phyloP scores from a whole-genome alignment of 2,888 invertebrate genomes.

The Eucriotettix oculatus region DNA sequence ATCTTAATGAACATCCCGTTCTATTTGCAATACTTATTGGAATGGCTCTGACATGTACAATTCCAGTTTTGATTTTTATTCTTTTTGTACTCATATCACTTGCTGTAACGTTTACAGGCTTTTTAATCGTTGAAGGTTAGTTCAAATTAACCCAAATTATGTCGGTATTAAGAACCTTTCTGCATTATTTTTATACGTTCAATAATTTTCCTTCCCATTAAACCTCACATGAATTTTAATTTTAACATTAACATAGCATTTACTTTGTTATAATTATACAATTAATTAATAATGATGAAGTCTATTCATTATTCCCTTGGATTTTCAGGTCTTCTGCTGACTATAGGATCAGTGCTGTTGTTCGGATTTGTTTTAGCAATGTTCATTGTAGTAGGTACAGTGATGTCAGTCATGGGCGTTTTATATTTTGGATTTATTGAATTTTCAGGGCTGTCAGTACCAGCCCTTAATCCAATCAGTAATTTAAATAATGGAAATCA shows the following conservation, averaged over 20 bases:
- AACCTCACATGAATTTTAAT: no score
- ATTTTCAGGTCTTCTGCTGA: background rate
- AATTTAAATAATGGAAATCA: no score
- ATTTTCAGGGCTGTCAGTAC: background rate
- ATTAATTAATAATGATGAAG: no score
- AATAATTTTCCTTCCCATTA: no score
- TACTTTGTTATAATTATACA: no score
- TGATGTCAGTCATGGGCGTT: background rate
- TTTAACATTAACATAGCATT: no score
- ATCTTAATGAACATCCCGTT: background rate
- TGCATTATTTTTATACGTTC: no score
- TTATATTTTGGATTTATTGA: background rate
- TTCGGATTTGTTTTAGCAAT: background rate
- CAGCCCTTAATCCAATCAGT: no score
- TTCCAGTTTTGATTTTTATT: background rate
- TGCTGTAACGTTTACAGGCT: background rate
- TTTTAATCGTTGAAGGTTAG: background rate
- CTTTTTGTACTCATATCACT: background rate
- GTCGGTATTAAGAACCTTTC: no score
- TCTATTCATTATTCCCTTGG: no score
- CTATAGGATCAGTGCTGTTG: background rate
- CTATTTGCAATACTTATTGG: background rate
- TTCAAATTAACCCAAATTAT: no score
- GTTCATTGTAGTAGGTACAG: background rate
- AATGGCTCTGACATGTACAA: background rate